Evolutionary conservation across 1,140 invertebrate species (phyloP), one percentile per base, ranked within the genome.

Genomic region (Eumaeus atala): DNA sequence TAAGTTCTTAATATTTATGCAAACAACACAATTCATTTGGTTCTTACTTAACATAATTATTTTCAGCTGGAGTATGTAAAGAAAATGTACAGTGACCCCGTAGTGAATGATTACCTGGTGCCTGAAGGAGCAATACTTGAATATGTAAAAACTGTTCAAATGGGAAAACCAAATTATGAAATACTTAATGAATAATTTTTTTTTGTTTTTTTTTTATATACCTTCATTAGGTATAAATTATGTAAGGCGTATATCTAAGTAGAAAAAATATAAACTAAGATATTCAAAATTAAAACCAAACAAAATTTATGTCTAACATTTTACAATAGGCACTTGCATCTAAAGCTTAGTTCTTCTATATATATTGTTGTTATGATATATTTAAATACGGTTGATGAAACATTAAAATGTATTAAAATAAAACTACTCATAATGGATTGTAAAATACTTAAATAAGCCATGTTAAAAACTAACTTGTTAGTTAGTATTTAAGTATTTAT

Each of bases 61-160:
- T 79, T 78, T 56, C 63, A 83, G 77, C n/a, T 54, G 37, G 50
- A 69, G 21, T 84, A 84, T 48, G 54, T 77, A 0, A 34, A 64
- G 0, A 67, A 70, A 11, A 82, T 85, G 82, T 33, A 59, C n/a
- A 48, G 74, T 49, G 82, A 85, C 54, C 70, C 79, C 8, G 74
- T 65, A 18, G 70, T 85, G 0, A 73, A 51, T n/a, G 61, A 77
- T 18, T 84, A 83, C 48, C 34, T 66, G 14, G 50, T 84, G 36
- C 72, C 78, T 16, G 56, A 51, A 17, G 64, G 80, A 12, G 60
- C 72, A 7, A 55, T 74, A 1, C 12, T 54, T 1, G 50, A 78
- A 50, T 71, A 74, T 37, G n/a, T 72, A 6, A 47, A 64, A 36
- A 49, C 42, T 11, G 83, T 72, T 35, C 60, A 9, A 42, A 16